Base-by-base conservation (phyloP, 2,888 invertebrate species). In the Vanessa cardui region DNA sequence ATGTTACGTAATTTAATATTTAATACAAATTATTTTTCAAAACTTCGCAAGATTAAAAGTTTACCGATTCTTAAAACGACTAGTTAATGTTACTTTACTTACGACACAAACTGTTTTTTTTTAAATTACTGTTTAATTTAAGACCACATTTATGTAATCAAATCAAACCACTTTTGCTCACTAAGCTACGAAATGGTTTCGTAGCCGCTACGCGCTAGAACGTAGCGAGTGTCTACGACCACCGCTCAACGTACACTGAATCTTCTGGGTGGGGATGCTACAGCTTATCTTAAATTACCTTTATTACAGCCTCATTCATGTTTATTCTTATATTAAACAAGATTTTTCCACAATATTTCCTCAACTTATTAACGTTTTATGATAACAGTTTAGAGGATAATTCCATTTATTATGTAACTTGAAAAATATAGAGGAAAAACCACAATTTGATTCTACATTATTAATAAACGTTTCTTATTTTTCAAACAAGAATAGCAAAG, bases 181-280 rank as follows among this genome's bases (percentile, higher is more conserved):
- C 59, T 47, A 58, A 46, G 62, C 63, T 33, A 62, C 61, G 59
- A 63, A 33, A 64, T 59, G 66, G 72, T 61, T 78, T 69, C 77
- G 81, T 78, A 80, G 77, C 78, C 9, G 45, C 44, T 58, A 64
- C n/a, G 61, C n/a, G 78, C 80, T 82, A 82, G 83, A 81, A 70
- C 82, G 87, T 82, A 82, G 79, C 82, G 82, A 73, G 82, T 79
- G 80, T 70, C 79, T 77, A 77, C 74, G 69, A 74, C 77, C 79
- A 76, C 73, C 69, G 69, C 66, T 66, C 52, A 47, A 54, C 20
- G 54, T 66, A 59, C 54, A 71, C 71, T 71, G 69, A 62, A 47
- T 54, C 58, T 58, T 58, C 64, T 62, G 44, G 70, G 60, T 46
- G 60, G 69, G 66, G 69, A 59, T 66, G 64, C 69, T 76, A 70